Conservation (phyloP, 1,140 invertebrate species). For the Scaptomyza hsui region DNA sequence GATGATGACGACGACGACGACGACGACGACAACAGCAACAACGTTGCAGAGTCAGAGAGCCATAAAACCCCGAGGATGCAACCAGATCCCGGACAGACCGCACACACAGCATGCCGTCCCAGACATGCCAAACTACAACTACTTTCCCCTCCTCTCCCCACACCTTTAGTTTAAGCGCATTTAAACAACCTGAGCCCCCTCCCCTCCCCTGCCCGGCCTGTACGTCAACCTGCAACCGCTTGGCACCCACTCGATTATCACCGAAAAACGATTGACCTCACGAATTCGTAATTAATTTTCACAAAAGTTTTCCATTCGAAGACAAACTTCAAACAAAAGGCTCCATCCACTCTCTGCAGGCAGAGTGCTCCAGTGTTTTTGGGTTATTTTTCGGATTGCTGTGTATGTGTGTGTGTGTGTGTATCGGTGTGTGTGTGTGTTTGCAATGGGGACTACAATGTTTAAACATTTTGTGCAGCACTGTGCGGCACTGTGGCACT, state of each 20-base stretch:
- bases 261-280: conserved; percentile 82
- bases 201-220: conserved; percentile 26
- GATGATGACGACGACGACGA: conserved; percentile 31
- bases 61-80: conserved; percentile 48
- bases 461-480: conserved; percentile 73
- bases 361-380: conserved; percentile 10
- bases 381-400: conserved; percentile 56
- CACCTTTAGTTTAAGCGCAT: conserved; percentile 47
- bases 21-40: too few species aligned
- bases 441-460: conserved; percentile 56
- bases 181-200: conserved; percentile 54
- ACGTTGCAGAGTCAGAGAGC: conserved; percentile 12
- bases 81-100: conserved; percentile 34
- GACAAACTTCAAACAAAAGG: conserved; percentile 81
- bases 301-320: conserved; percentile 83
- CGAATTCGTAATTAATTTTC: conserved; percentile 83
- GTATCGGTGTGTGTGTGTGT: conserved; percentile 8
- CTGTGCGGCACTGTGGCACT: conserved; percentile 36
- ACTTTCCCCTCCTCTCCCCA: background rate
- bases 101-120: conserved; percentile 61
- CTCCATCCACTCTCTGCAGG: conserved; percentile 25
- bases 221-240: conserved; percentile 27
- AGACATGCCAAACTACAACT: conserved; percentile 15
- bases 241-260: conserved; percentile 81
- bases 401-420: conserved; percentile 6